Conservation (phyloP, 2,888 invertebrate genomes). For the Nemapogon koenigi region DNA sequence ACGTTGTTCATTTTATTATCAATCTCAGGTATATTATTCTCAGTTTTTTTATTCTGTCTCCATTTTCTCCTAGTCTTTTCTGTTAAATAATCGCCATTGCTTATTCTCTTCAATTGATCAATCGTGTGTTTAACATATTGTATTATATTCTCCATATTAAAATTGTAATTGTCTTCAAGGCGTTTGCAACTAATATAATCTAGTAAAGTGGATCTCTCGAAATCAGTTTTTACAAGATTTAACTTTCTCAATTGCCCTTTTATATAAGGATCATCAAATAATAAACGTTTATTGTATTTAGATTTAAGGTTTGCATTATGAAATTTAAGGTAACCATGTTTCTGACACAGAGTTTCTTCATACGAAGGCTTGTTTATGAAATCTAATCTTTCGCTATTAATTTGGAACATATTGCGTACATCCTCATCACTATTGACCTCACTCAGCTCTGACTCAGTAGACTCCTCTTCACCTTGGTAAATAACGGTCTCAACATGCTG, state of each 20-base stretch:
- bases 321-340: conserved; percentile 24
- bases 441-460: conserved; percentile 35
- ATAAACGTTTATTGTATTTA: conserved; percentile 29
- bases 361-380: conserved; percentile 23
- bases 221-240: too few relatives aligned
- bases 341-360: conserved; percentile 29
- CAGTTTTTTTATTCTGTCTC: conserved; percentile 28
- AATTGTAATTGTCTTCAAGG: conserved; percentile 43
- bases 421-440: conserved; percentile 38
- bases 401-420: conserved; percentile 26
- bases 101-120: conserved; percentile 51
- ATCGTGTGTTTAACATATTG: conserved; percentile 44
- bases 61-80: conserved; percentile 49
- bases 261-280: conserved; percentile 34
- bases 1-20: conserved; percentile 25
- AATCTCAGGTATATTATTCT: conserved; percentile 11
- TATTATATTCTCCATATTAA: conserved; percentile 52
- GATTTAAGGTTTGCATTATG: conserved; percentile 22
- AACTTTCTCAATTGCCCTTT: conserved; percentile 28
- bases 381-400: conserved; percentile 41
- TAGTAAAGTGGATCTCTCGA: too few relatives aligned
- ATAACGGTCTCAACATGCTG: conserved; percentile 45
- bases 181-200: conserved; percentile 48
- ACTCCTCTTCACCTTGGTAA: conserved; percentile 37
- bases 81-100: conserved; percentile 52